A percentile compares a stretch with the other conserved stretches of the same genome.
These are phyloP conservation scores for Hydropotes inermis DNA, from an alignment of 2,113 vertebrate species.

Conservation along the genomic window DNA sequence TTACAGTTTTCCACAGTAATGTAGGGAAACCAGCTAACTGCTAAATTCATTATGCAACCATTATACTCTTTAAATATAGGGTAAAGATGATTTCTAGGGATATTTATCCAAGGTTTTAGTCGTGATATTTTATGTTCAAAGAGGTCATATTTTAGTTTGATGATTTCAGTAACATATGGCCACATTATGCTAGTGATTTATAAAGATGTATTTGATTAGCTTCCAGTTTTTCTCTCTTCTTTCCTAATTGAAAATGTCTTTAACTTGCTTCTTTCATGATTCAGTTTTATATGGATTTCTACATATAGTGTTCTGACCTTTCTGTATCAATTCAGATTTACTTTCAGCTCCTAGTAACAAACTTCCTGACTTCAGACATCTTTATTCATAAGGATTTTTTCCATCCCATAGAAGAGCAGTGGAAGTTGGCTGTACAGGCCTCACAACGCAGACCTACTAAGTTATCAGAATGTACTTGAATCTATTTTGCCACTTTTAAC, in stretches of 20 bases:
- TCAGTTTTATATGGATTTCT: neutral
- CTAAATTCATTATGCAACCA: neutral
- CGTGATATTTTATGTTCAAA: neutral
- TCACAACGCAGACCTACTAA: neutral
- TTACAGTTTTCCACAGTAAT: neutral
- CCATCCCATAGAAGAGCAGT: neutral
- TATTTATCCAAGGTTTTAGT: neutral
- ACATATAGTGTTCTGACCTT: neutral
- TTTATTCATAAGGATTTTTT: neutral
- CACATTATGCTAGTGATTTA: neutral
- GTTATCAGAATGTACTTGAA: fast-evolving
- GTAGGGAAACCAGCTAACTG: neutral
- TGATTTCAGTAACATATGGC: neutral
- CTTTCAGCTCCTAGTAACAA: neutral
- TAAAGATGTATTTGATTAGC: neutral
- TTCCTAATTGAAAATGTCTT: neutral
- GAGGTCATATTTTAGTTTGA: neutral
- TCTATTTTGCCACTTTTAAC: fast-evolving
- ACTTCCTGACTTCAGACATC: neutral
- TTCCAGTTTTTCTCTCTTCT: neutral
- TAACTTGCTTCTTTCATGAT: neutral
- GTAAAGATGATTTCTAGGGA: neutral
- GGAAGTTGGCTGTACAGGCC: fast-evolving
- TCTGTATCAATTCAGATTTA: neutral
- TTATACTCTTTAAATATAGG: neutral